Base-by-base conservation (phyloP, 2,888 invertebrate species). In the Drosophila ustulata region DNA sequence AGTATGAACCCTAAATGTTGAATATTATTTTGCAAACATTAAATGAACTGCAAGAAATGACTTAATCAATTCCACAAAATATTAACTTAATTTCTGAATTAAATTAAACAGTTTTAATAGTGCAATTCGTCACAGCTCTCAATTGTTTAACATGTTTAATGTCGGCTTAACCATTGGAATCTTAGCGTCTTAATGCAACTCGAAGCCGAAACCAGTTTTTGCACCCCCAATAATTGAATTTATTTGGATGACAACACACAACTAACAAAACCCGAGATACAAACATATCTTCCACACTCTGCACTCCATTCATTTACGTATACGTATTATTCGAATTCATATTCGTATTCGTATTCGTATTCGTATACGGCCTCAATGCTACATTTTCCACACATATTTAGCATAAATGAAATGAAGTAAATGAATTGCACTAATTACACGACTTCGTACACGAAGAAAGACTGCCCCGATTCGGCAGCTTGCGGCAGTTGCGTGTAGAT, bases 401-500 rank as follows among this genome's bases (percentile, higher is more conserved):
- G 84, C 83, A 87, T 68, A 73, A 70, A 53, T 83, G 87, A 73
- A 70, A 53, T 83, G 87, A 88, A 82, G 78, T 66, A 78, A 68
- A 55, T 88, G 89, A 88, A 82, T 87, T 83, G 83, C 75, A 84
- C 89, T 89, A 87, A 83, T 83, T 84, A 78, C 88, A 63, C 79
- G 62, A 63, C 49, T 65, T 75, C 57, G 70, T 62, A 51, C 58
- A 69, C 75, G 80, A 74, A 62, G 75, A 75, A 61, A 78, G 43
- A 37, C 30, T 34, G 56, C 47, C 49, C 32, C 66, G 57, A 51
- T 50, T 76, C 66, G 76, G 59, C 45, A 49, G 47, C 39, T 53
- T 28, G 28, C 9, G 18, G 18, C 18, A 11, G 25, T 45, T 32
- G 30, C 53, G 61, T 34, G 26, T 37, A 53, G 52, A 23, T 63